Conservation (phyloP, 2,113 vertebrate genomes). For the Polypterus bichir region DNA sequence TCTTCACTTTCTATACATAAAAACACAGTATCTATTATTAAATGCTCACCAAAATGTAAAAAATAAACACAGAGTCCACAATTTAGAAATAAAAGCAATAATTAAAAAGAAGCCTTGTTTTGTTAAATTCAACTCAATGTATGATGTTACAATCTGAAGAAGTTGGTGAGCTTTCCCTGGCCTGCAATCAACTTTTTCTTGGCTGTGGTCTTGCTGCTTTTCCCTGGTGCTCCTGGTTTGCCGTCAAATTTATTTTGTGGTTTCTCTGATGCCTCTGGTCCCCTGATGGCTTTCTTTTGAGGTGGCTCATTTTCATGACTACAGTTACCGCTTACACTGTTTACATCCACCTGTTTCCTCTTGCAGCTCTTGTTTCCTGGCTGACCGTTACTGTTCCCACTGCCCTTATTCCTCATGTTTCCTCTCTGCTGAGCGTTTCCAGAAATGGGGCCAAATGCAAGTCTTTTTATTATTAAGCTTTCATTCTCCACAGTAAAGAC, state of each 20-base stretch:
- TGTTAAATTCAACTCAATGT: conserved; percentile 10
- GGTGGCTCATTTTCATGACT: conserved; percentile 50
- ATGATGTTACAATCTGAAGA: conserved; percentile 61
- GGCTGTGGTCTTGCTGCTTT: conserved; percentile 33
- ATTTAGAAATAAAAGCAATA: no score
- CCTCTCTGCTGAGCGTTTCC: conserved; percentile 52
- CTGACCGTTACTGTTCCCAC: conserved; percentile 35
- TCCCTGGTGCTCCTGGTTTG: conserved; percentile 29
- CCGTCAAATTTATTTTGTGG: conserved; percentile 23
- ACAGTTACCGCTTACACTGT: conserved; percentile 37
- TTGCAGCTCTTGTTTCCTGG: conserved; percentile 47
- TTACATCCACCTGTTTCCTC: conserved; percentile 63
- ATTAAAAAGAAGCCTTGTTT: no score
- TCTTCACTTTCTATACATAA: no score
- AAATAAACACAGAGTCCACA: no score
- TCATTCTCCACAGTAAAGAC: neutral
- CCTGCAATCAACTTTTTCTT: conserved; percentile 70
- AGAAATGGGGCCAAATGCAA: conserved; percentile 40
- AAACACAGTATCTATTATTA: no score
- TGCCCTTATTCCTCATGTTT: conserved; percentile 33
- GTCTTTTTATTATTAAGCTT: conserved; percentile 21
- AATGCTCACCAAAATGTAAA: no score
- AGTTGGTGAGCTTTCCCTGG: conserved; percentile 73
- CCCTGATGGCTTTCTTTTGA: conserved; percentile 45
- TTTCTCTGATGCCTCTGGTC: conserved; percentile 27